Conservation (phyloP, 1,140 invertebrate genomes). For the Amyelois transitella region DNA sequence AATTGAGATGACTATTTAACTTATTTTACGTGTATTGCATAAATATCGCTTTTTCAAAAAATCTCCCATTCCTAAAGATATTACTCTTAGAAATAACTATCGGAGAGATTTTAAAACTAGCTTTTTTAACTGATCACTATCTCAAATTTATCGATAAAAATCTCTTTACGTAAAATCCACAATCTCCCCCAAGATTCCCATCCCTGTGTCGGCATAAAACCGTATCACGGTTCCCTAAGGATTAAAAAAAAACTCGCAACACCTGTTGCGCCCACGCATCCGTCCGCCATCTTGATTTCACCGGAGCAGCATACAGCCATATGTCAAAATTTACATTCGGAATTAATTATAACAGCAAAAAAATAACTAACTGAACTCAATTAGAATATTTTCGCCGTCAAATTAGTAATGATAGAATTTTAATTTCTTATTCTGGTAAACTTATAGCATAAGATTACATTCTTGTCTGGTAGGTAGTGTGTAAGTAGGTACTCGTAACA, state of each 20-base stretch:
- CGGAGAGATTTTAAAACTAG: too few relatives aligned
- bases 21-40: too few relatives aligned
- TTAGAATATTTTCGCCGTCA: neutral
- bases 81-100: too few relatives aligned
- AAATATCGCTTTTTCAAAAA: too few relatives aligned
- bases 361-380: neutral
- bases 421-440: neutral
- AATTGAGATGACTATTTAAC: too few relatives aligned
- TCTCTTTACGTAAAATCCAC: neutral
- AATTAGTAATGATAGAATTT: neutral
- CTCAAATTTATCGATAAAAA: neutral
- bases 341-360: conserved; percentile 18
- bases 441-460: too few relatives aligned
- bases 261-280: conserved; percentile 64
- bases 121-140: neutral
- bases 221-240: conserved; percentile 32
- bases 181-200: conserved; percentile 51
- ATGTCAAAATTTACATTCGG: conserved; percentile 58
- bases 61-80: too few relatives aligned
- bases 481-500: too few relatives aligned
- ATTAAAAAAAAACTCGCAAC: conserved; percentile 40
- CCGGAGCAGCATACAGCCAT: conserved; percentile 56
- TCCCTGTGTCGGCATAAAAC: conserved; percentile 27
- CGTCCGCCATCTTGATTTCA: conserved; percentile 45
- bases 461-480: too few relatives aligned